Evolutionary conservation across 2,797 vertebrate genomes (phyloP), one percentile per base, ranked within the genome.

Genomic region (Acanthis flammea): DNA sequence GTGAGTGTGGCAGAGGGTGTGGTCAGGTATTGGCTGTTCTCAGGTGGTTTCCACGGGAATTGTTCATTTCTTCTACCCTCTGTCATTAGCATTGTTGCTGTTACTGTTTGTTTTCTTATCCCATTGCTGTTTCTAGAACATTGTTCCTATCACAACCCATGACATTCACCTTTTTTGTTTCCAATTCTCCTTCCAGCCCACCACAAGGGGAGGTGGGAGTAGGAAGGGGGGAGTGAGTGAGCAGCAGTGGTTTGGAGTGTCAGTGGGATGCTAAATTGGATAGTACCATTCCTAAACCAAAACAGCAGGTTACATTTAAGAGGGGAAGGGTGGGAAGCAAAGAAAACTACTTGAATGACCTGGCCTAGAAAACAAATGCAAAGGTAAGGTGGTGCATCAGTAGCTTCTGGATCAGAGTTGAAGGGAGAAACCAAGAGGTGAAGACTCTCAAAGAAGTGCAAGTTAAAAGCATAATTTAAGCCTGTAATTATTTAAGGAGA

Each of bases 401-500:
- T 53, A 74, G 77, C 62, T 81, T 91, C 92, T 91, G 81, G 84
- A 72, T 75, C 62, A 70, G 66, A 78, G 39, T 7, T 0, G 0
- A 86, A 76, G 44, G 31, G 14, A 88, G 47, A 74, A 92, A 74
- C 27, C 48, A 72, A 76, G 50, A 91, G 44, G 48, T 45, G 73
- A 94, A 88, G 54, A 90, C 17, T 60, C 31, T 65, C 70, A 84
- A 75, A 89, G 81, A 86, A 95, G 66, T 92, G 73, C 47, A 91
- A 78, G 62, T 78, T 62, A 90, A 89, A 94, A 91, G 39, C 61
- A 78, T 60, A 90, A 87, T 92, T 90, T 92, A 89, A 78, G 63
- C 74, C 71, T 94, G 39, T 27, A 88, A 78, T 68, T 90, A 57
- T 42, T 90, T 81, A 44, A 82, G 44, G 35, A 89, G 54, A 85